These are phyloP conservation scores for Malacosoma neustria DNA, from an alignment of 2,888 invertebrate species.

Conservation along the genomic window DNA sequence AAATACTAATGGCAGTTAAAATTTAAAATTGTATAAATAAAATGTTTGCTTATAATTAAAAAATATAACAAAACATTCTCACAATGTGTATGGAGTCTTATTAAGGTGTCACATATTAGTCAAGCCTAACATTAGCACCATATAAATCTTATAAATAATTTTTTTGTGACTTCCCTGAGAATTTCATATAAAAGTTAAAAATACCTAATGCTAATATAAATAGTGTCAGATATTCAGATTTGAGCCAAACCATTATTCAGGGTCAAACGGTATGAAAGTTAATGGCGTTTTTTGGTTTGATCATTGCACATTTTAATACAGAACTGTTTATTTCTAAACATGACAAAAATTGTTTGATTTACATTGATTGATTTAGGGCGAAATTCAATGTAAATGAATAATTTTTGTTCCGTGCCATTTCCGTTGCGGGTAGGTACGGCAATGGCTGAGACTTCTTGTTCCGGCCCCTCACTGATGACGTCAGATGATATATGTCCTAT, in stretches of 20 bases:
- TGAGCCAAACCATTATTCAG: conserved; percentile 63
- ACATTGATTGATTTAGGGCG: conserved; percentile 58
- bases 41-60: conserved; percentile 67
- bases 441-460: conserved; percentile 19
- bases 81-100: conserved; percentile 67
- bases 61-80: conserved; percentile 69
- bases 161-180: conserved; percentile 72
- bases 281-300: conserved; percentile 71
- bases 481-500: conserved; percentile 32
- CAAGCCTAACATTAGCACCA: conserved; percentile 72
- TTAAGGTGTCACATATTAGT: conserved; percentile 72
- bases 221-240: conserved; percentile 64
- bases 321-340: conserved; percentile 53
- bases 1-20: conserved; percentile 69
- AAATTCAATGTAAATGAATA: conserved; percentile 55
- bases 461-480: conserved; percentile 30
- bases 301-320: conserved; percentile 66
- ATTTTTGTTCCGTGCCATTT: conserved; percentile 32
- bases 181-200: conserved; percentile 72
- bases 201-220: conserved; percentile 72
- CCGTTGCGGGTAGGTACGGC: conserved; percentile 18
- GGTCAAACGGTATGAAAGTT: conserved; percentile 59
- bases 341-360: conserved; percentile 54
- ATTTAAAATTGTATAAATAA: conserved; percentile 64
- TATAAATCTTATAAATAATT: conserved; percentile 67